Conservation (phyloP, 1,140 invertebrate species). For the Augochlora pura region DNA sequence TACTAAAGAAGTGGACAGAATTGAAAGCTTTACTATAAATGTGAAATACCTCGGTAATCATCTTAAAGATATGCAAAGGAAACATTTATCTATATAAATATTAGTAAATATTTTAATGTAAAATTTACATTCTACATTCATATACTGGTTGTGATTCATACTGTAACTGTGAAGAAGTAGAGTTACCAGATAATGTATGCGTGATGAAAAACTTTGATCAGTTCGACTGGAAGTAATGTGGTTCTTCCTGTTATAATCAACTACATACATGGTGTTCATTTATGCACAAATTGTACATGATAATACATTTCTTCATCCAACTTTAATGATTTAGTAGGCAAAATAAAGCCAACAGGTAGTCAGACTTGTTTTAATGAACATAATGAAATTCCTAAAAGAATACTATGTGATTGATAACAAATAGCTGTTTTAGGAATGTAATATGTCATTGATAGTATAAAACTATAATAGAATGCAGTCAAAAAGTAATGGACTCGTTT, state of each 20-base stretch:
- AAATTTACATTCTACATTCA: slow-evolving; percentile 56
- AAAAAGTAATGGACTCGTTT: not conserved
- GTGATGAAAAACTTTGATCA: slow-evolving; percentile 1
- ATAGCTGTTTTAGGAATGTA: slow-evolving; percentile 1
- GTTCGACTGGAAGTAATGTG: slow-evolving; percentile 1
- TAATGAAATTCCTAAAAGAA: slow-evolving; percentile 3
- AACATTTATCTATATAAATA: slow-evolving; percentile 54
- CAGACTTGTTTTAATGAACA: not conserved
- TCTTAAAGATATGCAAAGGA: slow-evolving; percentile 25
- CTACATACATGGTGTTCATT: slow-evolving; percentile 13
- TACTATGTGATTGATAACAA: slow-evolving; percentile 17
- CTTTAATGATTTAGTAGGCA: slow-evolving; percentile 13
- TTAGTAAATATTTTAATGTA: slow-evolving; percentile 51
- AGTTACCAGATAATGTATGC: slow-evolving; percentile 58
- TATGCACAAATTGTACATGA: not conserved
- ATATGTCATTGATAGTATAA: not conserved
- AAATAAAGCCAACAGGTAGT: not conserved
- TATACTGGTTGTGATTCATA: slow-evolving; percentile 62
- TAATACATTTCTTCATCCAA: slow-evolving; percentile 13
- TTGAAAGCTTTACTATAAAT: slow-evolving; percentile 44
- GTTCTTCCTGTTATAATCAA: slow-evolving; percentile 21
- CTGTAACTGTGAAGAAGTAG: slow-evolving; percentile 57
- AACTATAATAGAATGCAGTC: slow-evolving; percentile 1
- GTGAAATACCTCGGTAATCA: slow-evolving; percentile 60
- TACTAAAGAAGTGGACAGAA: slow-evolving; percentile 37